Percentiles rank a stretch among this genome's conserved stretches.
Conservation (phyloP, 2,113 vertebrate genomes). For the Heliornis fulica region DNA sequence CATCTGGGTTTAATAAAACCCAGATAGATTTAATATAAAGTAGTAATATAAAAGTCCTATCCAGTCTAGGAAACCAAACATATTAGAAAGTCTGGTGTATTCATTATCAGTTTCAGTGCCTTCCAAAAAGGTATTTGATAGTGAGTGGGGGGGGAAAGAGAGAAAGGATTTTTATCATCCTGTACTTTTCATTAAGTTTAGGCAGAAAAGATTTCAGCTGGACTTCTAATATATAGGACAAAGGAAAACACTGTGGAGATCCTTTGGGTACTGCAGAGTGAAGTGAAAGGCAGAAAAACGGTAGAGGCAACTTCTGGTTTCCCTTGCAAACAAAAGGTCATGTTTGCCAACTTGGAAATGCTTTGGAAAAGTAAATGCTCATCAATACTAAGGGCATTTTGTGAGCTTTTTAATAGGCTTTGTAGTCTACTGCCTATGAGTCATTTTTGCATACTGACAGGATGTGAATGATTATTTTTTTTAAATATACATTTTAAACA, state of each 20-base stretch:
- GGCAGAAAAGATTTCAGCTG: not conserved
- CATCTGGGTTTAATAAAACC: not conserved
- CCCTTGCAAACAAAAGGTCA: not conserved
- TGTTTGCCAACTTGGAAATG: not conserved
- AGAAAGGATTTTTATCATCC: not conserved
- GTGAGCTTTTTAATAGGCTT: not conserved
- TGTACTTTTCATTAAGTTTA: constrained; percentile 33
- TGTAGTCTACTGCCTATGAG: not conserved
- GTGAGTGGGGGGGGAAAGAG: not conserved
- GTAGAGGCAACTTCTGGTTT: not conserved
- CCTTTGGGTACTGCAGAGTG: not conserved
- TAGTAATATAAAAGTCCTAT: not conserved
- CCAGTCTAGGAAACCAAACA: not conserved
- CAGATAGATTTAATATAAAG: no score
- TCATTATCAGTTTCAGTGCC: not conserved
- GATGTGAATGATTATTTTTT: not conserved
- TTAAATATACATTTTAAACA: not conserved
- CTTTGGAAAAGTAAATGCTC: not conserved
- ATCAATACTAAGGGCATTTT: not conserved
- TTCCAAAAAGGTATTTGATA: constrained; percentile 20
- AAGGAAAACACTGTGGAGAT: not conserved
- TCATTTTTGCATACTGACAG: not conserved
- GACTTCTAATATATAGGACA: not conserved
- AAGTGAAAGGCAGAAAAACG: not conserved
- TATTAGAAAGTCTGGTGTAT: not conserved